These are phyloP conservation scores for Oreonectes daqikongensis DNA, from an alignment of 2,797 vertebrate genomes.

Conservation along the genomic window DNA sequence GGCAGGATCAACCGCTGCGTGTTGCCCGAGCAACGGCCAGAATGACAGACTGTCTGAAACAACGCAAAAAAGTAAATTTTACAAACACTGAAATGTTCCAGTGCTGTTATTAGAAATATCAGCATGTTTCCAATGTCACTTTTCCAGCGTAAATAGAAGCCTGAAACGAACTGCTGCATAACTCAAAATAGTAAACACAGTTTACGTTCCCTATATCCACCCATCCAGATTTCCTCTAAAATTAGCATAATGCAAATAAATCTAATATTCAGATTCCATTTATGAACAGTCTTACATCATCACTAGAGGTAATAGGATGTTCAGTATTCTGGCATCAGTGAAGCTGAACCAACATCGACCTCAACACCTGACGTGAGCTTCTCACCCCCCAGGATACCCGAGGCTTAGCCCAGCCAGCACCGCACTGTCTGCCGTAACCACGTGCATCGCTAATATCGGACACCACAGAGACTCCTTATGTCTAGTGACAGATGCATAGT, in stretches of 20 bases:
- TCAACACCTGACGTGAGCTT: slow-evolving; percentile 18
- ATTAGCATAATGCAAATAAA: background rate
- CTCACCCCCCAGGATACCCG: slow-evolving; percentile 9
- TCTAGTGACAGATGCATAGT: slow-evolving; percentile 17
- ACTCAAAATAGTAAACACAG: background rate
- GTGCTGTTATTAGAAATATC: background rate
- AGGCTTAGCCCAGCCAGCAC: slow-evolving; percentile 15
- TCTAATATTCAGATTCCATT: background rate
- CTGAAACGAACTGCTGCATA: background rate
- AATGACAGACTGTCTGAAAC: background rate
- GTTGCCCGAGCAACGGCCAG: background rate
- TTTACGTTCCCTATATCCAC: background rate
- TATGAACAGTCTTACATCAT: background rate
- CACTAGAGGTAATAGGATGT: slow-evolving; percentile 12
- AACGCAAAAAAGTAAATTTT: background rate
- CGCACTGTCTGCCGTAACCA: background rate
- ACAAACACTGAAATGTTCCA: background rate
- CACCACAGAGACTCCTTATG: slow-evolving; percentile 48
- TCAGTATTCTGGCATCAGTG: background rate
- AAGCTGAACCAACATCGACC: slow-evolving; percentile 24
- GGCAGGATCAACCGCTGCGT: background rate
- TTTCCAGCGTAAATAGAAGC: background rate
- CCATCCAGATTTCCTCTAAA: background rate
- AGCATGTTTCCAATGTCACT: background rate
- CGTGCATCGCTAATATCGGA: slow-evolving; percentile 27